phyloP scores from a whole-genome alignment of 1,140 invertebrate genomes.

The Drosophila ercepeae region DNA sequence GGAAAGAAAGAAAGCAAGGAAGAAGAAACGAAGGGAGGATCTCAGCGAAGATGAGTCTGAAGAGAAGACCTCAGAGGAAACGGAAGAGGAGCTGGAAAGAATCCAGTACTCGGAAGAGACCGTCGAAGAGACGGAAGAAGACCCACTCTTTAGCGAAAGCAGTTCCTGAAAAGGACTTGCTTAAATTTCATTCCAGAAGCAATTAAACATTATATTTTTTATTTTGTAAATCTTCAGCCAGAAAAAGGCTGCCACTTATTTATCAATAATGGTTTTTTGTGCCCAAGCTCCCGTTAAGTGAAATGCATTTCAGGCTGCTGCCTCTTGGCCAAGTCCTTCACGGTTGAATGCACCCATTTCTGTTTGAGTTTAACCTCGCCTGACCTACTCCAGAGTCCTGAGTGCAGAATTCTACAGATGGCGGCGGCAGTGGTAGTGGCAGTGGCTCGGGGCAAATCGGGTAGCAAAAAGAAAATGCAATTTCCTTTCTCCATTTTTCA shows the following conservation, averaged over 20 bases:
- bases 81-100: too few relatives aligned
- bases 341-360: slow-evolving; percentile 75
- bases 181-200: background rate
- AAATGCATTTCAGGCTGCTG: slow-evolving; percentile 31
- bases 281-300: slow-evolving; percentile 24
- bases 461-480: slow-evolving; percentile 64
- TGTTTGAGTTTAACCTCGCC: slow-evolving; percentile 59
- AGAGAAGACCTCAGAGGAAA: too few relatives aligned
- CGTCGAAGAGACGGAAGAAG: too few relatives aligned
- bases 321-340: slow-evolving; percentile 40
- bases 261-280: slow-evolving; percentile 34
- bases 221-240: slow-evolving; percentile 1
- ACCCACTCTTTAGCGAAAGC: too few relatives aligned
- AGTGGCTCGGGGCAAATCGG: slow-evolving; percentile 20
- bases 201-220: background rate
- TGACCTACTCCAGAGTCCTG: slow-evolving; percentile 40
- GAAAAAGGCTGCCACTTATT: slow-evolving; percentile 9
- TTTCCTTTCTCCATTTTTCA: slow-evolving; percentile 77
- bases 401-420: slow-evolving; percentile 28
- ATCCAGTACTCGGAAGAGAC: too few relatives aligned
- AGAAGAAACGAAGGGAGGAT: too few relatives aligned
- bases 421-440: background rate
- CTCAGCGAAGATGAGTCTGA: too few relatives aligned
- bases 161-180: background rate
- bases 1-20: too few relatives aligned